Percentiles rank a stretch among this genome's conserved stretches.
These are phyloP conservation scores for Notolepis coatsorum DNA, from an alignment of 2,797 vertebrate species.

Conservation along the genomic window DNA sequence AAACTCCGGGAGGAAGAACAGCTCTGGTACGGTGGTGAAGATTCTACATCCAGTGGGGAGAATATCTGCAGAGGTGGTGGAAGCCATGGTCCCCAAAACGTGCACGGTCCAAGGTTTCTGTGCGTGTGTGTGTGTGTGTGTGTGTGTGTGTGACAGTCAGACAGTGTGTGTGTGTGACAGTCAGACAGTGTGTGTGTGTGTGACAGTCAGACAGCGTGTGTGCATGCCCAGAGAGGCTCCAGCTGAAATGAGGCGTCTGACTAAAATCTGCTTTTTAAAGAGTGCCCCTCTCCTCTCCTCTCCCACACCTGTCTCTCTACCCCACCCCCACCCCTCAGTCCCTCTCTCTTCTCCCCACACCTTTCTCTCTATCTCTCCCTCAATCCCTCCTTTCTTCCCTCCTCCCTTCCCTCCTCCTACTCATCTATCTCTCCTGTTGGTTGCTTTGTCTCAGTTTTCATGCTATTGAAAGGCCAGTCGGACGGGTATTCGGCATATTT, in stretches of 20 bases:
- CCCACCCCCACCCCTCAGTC: too few relatives aligned
- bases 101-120: too few relatives aligned
- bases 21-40: slow-evolving; percentile 81
- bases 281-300: neutral
- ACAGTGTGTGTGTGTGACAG: too few relatives aligned
- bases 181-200: too few relatives aligned
- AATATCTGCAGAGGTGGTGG: slow-evolving; percentile 54
- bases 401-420: too few relatives aligned
- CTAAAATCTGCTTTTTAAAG: slow-evolving; percentile 56
- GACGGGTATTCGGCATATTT: too few relatives aligned
- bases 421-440: slow-evolving; percentile 1
- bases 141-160: slow-evolving; percentile 6
- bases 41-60: slow-evolving; percentile 82
- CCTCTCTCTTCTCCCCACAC: slow-evolving; percentile 4
- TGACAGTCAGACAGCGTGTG: too few relatives aligned
- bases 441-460: too few relatives aligned
- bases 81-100: slow-evolving; percentile 74
- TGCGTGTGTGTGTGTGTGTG: slow-evolving; percentile 7
- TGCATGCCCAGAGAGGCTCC: too few relatives aligned
- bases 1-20: slow-evolving; percentile 86
- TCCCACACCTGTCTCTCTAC: too few relatives aligned
- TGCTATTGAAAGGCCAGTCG: neutral
- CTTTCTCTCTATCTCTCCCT: slow-evolving; percentile 29
- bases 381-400: neutral
- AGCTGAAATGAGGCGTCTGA: neutral